A percentile compares a stretch with the other conserved stretches of the same genome.
These are phyloP conservation scores for Geodia barretti DNA, from an alignment of 37 sponge, comb jelly and placozoan genomes.

Conservation along the genomic window DNA sequence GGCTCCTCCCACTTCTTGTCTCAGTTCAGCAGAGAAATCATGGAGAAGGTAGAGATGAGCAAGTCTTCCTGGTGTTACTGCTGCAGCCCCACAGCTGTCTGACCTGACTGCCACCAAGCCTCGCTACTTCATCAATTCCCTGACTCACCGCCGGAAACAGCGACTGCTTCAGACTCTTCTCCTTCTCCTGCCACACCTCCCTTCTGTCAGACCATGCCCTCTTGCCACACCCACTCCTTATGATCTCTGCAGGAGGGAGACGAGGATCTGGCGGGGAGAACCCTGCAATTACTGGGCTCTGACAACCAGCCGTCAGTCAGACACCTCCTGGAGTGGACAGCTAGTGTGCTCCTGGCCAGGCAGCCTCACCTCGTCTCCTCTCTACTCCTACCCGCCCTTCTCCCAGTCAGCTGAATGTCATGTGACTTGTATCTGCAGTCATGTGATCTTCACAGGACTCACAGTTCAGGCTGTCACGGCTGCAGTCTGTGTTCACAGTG, in stretches of 20 bases:
- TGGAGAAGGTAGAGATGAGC: slow-evolving; percentile 11
- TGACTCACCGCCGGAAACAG: slow-evolving; percentile 58
- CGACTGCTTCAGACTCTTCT: slow-evolving; percentile 71
- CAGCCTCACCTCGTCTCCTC: slow-evolving; percentile 18
- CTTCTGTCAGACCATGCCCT: neutral
- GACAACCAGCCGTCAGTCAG: slow-evolving; percentile 86
- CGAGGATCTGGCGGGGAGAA: neutral
- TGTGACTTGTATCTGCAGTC: neutral
- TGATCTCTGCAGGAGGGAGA: slow-evolving; percentile 22
- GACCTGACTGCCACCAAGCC: slow-evolving; percentile 35
- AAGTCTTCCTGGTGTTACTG: neutral
- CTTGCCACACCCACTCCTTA: neutral
- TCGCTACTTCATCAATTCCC: slow-evolving; percentile 63
- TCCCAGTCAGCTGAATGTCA: slow-evolving; percentile 5
- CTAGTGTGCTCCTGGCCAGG: slow-evolving; percentile 15
- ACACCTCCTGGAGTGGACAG: slow-evolving; percentile 73
- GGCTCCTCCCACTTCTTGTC: neutral
- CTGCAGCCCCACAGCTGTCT: neutral
- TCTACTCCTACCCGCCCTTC: slow-evolving; percentile 16
- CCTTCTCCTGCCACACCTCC: neutral
- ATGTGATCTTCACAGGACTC: slow-evolving; percentile 14
- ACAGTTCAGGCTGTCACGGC: slow-evolving; percentile 28
- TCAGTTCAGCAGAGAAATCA: neutral
- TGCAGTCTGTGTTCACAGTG: slow-evolving; percentile 63
- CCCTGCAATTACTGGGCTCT: slow-evolving; percentile 39